Evolutionary conservation across 2,888 invertebrate species (phyloP), one percentile per base, ranked within the genome.

Genomic region (Pogonocherus hispidulus): DNA sequence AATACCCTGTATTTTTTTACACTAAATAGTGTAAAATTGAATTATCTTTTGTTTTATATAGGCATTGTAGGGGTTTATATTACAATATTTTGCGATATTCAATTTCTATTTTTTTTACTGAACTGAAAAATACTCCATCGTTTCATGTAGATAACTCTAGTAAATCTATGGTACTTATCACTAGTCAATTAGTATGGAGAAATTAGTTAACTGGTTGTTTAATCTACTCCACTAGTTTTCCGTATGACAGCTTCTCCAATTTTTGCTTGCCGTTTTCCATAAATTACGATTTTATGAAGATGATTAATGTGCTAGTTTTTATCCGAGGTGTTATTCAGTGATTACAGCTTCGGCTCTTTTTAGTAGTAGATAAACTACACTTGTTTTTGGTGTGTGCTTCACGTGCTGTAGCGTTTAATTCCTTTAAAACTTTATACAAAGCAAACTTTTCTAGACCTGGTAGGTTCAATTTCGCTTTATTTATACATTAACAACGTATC

Each of bases 211-310:
- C 11, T 9, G 41, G 41, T 41, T 14, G 41, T 14, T 41, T 41
- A 41, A 41, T 14, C n/a, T 41, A n/a, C 41, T 41, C 41, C 16
- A 41, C 41, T 41, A 41, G 41, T 41, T 5, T 41, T 41, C 41
- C 41, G 41, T 41, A n/a, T 14, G 41, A 41, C 41, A 41, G 41
- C 41, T 41, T 14, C 41, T 14, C 16, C 41, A 41, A 41, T 41
- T 41, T 41, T 41, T 41, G 41, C 41, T 41, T 41, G 41, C 41
- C 41, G 11, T 14, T 41, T 14, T 41, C 16, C n/a, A 41, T 41
- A 41, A 41, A n/a, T n/a, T 41, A 41, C 41, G 41, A 41, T 41
- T 41, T 41, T 41, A 11, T 41, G 41, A 41, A 41, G 41, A 41
- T 41, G 41, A 41, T 41, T 41, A 41, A 41, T 41, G 41, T 41